Percentiles rank a stretch among this genome's conserved stretches.
These are phyloP conservation scores for Heteromyza rotundicornis DNA, from an alignment of 2,888 invertebrate genomes.

Conservation along the genomic window DNA sequence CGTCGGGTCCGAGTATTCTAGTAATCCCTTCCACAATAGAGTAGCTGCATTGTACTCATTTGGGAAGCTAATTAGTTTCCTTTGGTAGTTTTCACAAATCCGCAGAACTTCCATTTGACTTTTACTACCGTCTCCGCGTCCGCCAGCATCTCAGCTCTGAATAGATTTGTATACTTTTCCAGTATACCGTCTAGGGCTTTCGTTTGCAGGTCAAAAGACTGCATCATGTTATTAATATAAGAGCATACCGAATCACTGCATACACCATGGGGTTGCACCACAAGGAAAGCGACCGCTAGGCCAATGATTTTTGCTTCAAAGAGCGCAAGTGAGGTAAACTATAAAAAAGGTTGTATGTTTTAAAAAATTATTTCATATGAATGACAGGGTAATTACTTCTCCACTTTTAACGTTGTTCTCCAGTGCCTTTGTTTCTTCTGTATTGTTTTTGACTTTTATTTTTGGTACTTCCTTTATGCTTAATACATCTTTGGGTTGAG, in stretches of 20 bases:
- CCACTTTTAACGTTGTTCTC: background rate
- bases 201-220: slow-evolving; percentile 72
- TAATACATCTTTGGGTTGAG: slow-evolving; percentile 5
- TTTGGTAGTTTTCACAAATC: too few relatives aligned
- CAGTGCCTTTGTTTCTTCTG: background rate
- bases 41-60: too few relatives aligned
- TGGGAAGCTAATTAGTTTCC: too few relatives aligned
- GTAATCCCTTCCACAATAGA: too few relatives aligned
- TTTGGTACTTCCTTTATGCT: slow-evolving; percentile 10
- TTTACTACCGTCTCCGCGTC: slow-evolving; percentile 16
- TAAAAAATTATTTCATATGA: slow-evolving; percentile 9
- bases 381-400: background rate
- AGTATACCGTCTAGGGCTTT: slow-evolving; percentile 80
- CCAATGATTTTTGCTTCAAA: slow-evolving; percentile 80
- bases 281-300: slow-evolving; percentile 84
- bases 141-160: slow-evolving; percentile 70
- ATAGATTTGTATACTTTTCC: slow-evolving; percentile 79
- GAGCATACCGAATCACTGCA: slow-evolving; percentile 89
- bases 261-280: slow-evolving; percentile 90
- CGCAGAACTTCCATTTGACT: slow-evolving; percentile 82
- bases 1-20: too few relatives aligned
- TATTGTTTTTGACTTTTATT: background rate
- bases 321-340: slow-evolving; percentile 33
- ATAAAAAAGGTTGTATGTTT: too few relatives aligned
- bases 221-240: slow-evolving; percentile 80